Evolutionary conservation across 2,888 invertebrate species (phyloP).

Genomic region (Neoitamus cyanurus): DNA sequence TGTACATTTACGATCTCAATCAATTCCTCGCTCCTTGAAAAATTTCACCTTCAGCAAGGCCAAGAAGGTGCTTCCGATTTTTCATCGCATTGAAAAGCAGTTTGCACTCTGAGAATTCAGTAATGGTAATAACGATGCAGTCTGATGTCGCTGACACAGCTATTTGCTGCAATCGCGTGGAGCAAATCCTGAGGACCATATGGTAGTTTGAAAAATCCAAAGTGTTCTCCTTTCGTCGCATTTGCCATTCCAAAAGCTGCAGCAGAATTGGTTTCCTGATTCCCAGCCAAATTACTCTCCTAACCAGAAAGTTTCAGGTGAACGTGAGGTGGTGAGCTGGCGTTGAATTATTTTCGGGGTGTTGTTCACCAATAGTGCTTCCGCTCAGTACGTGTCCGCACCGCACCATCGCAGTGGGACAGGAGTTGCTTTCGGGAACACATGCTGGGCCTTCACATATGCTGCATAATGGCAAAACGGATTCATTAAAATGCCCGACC

Average conservation of each 20-base stretch:
- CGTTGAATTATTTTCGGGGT: not conserved
- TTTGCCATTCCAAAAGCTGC: not conserved
- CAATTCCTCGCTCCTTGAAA: not conserved
- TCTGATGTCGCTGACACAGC: not conserved
- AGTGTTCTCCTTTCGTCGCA: not conserved
- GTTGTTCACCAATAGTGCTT: not conserved
- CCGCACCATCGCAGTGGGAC: not conserved
- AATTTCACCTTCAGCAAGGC: not conserved
- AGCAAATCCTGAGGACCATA: not conserved
- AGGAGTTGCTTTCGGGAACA: not conserved
- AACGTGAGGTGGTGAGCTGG: not conserved
- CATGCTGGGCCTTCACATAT: not conserved
- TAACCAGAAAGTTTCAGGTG: not conserved
- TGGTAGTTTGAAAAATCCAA: not conserved
- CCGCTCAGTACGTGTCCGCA: not conserved
- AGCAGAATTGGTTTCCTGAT: not conserved
- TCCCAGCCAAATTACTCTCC: not conserved
- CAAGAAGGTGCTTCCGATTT: not conserved
- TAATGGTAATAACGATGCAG: not conserved
- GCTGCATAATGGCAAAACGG: constrained; percentile 3
- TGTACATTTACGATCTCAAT: not conserved
- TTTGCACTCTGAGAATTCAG: not conserved
- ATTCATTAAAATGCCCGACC: constrained; percentile 17
- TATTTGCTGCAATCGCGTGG: not conserved
- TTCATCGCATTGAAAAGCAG: not conserved